A percentile compares a stretch with the other conserved stretches of the same genome.
Evolutionary conservation across 2,113 vertebrate genomes (phyloP).

Genomic region (Crocuta crocuta): DNA sequence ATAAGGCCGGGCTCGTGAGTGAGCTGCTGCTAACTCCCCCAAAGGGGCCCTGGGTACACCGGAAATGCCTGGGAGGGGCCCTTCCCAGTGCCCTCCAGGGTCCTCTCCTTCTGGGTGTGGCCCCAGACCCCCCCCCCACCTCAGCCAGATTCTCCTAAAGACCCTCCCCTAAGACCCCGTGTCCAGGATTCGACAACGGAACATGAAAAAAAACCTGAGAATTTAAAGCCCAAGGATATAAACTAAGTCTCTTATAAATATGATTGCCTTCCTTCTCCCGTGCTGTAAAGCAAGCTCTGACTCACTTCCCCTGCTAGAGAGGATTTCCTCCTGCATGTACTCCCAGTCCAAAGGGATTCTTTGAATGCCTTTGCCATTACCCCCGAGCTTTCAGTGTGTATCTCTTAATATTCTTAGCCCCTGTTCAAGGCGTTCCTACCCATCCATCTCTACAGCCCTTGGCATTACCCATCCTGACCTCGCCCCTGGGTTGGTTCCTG

Average conservation of each 20-base stretch:
- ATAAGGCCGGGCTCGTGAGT: neutral
- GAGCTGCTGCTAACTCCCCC: neutral
- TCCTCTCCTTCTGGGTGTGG: neutral
- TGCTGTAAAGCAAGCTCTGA: slow-evolving; percentile 52
- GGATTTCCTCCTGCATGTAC: slow-evolving; percentile 68
- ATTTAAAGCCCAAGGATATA: neutral
- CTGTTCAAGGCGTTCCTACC: neutral
- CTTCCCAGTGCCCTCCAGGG: neutral
- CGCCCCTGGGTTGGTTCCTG: neutral
- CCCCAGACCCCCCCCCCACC: neutral
- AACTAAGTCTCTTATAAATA: neutral
- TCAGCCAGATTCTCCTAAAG: neutral
- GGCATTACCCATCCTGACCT: neutral
- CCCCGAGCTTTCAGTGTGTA: neutral
- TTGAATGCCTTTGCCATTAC: slow-evolving; percentile 70
- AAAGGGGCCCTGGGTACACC: neutral
- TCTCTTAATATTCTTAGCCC: neutral
- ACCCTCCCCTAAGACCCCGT: neutral
- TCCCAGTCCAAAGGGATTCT: slow-evolving; percentile 56
- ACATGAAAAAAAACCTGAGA: neutral
- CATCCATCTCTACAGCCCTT: neutral
- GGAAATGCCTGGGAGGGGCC: neutral
- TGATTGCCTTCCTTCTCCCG: neutral
- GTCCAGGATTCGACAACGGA: neutral
- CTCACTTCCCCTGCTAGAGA: slow-evolving; percentile 69